Percentiles rank a stretch among this genome's conserved stretches.
phyloP scores from a whole-genome alignment of 2,113 vertebrate genomes.

The Nycticorax nycticorax region DNA sequence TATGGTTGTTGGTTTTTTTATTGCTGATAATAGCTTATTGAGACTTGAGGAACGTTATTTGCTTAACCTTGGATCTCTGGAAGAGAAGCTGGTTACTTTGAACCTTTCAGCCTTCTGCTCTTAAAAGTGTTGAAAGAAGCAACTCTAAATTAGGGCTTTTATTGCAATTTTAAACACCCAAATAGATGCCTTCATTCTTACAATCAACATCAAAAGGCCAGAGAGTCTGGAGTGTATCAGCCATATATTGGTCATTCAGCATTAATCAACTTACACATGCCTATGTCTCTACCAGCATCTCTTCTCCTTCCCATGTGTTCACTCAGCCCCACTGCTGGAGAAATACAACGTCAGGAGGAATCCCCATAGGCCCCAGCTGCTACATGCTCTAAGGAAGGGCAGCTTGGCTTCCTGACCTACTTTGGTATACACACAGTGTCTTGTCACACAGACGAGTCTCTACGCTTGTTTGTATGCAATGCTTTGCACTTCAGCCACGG shows the following conservation, averaged over 20 bases:
- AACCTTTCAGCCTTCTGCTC: constrained; percentile 45
- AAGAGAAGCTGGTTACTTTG: constrained; percentile 53
- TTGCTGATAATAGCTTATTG: constrained; percentile 58
- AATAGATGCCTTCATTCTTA: constrained; percentile 47
- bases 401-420: background rate
- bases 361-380: background rate
- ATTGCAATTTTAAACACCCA: constrained; percentile 58
- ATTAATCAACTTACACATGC: constrained; percentile 11
- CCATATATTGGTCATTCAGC: background rate
- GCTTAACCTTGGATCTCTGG: constrained; percentile 65
- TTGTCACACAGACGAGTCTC: background rate
- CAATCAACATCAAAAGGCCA: constrained; percentile 53
- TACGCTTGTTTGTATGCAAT: background rate
- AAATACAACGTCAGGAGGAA: background rate
- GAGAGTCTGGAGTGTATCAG: constrained; percentile 44
- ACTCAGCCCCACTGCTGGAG: background rate
- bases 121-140: constrained; percentile 49
- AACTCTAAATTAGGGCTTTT: constrained; percentile 53
- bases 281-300: background rate
- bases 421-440: background rate
- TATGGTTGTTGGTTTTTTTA: constrained; percentile 4
- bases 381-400: background rate
- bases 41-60: constrained; percentile 62
- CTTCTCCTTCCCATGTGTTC: background rate
- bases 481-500: background rate